A percentile compares a stretch with the other conserved stretches of the same genome.
Evolutionary conservation across 35 echinoderm and acorn worm genomes (phyloP).

Genomic region (Chiridota heheva): DNA sequence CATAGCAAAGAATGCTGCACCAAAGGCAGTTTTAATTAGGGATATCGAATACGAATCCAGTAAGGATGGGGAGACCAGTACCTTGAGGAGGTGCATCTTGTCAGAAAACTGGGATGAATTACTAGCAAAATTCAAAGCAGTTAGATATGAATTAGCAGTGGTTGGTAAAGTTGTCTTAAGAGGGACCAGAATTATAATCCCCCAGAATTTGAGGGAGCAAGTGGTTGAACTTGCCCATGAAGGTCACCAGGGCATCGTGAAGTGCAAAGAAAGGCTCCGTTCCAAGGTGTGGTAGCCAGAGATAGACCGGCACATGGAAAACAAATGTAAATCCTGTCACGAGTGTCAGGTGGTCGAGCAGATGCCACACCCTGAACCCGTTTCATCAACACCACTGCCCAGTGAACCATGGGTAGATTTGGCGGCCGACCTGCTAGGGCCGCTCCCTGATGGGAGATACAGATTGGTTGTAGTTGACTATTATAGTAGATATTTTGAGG

Average conservation of each 20-base stretch:
- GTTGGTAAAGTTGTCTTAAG: constrained; percentile 12
- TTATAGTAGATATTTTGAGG: constrained; percentile 63
- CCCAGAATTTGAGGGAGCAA: background rate
- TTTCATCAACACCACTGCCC: constrained; percentile 41
- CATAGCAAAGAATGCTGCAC: background rate
- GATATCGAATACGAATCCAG: background rate
- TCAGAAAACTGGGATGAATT: background rate
- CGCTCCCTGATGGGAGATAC: constrained; percentile 50
- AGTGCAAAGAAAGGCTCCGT: constrained; percentile 43
- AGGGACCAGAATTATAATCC: constrained; percentile 2
- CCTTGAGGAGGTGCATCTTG: constrained; percentile 26
- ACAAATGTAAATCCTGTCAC: constrained; percentile 60
- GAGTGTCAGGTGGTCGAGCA: constrained; percentile 62
- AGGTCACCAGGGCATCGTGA: constrained; percentile 55
- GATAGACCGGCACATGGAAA: constrained; percentile 48
- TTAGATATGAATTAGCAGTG: constrained; percentile 10
- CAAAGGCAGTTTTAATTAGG: background rate
- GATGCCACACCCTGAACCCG: constrained; percentile 37
- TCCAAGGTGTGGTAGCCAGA: constrained; percentile 70
- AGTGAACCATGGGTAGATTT: constrained; percentile 59
- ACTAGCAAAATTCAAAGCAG: background rate
- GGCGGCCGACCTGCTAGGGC: constrained; percentile 53
- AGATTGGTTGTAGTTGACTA: constrained; percentile 68
- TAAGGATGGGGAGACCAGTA: background rate
- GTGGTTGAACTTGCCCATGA: constrained; percentile 61